Conservation (phyloP, 1,140 invertebrate genomes). For the Calliphora vicina region DNA sequence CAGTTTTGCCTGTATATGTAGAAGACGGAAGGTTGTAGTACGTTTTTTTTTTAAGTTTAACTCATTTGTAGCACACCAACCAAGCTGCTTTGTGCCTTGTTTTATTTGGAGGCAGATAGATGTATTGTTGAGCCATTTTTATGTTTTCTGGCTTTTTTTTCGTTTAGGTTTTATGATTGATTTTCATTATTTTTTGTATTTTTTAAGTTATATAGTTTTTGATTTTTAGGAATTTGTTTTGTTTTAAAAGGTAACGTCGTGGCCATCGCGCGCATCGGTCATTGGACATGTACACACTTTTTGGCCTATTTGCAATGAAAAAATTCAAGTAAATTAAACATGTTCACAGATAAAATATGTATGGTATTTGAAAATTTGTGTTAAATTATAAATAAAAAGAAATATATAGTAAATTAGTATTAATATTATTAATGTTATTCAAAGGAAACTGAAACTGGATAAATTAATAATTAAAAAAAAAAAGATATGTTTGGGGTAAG, state of each 20-base stretch:
- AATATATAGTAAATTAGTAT: neutral
- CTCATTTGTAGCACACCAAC: neutral
- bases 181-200: conserved; percentile 46
- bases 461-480: neutral
- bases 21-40: neutral
- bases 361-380: conserved; percentile 35
- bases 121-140: neutral
- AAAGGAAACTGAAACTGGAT: neutral
- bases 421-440: too few relatives aligned
- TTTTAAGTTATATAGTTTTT: conserved; percentile 44
- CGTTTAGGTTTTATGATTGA: conserved; percentile 39
- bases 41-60: neutral
- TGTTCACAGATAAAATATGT: conserved; percentile 41
- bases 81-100: neutral
- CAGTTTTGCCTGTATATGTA: neutral
- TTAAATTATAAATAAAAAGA: conserved; percentile 39
- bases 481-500: neutral
- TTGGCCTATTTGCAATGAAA: conserved; percentile 64
- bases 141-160: conserved; percentile 20
- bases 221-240: conserved; percentile 42
- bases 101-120: neutral
- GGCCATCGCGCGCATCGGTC: conserved; percentile 64
- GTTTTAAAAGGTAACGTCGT: conserved; percentile 49
- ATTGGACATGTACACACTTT: conserved; percentile 64
- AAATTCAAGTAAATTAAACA: conserved; percentile 63